Conservation (phyloP, 2,888 invertebrate genomes). For the Cephus nigrinus region DNA sequence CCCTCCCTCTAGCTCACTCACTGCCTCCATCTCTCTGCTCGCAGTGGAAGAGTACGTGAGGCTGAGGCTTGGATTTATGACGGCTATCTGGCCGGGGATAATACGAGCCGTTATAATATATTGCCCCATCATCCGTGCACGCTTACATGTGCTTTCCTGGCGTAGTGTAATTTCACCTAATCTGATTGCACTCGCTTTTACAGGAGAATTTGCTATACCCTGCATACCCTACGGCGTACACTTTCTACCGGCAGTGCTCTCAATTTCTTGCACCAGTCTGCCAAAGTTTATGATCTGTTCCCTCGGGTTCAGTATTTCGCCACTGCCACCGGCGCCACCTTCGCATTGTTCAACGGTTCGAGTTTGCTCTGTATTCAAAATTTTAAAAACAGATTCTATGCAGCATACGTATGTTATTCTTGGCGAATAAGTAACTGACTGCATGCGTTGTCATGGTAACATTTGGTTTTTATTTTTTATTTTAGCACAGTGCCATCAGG, state of each 20-base stretch:
- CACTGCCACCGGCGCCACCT: neutral
- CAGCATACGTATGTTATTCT: neutral
- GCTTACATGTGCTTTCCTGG: slow-evolving; percentile 11
- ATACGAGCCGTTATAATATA: slow-evolving; percentile 16
- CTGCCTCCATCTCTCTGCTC: neutral
- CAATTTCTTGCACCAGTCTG: neutral
- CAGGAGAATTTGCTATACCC: neutral
- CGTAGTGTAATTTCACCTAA: slow-evolving; percentile 11
- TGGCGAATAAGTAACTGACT: neutral
- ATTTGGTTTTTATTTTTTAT: neutral
- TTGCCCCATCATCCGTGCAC: slow-evolving; percentile 6
- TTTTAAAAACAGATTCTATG: neutral
- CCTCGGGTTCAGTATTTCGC: neutral
- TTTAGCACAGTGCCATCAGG: no score
- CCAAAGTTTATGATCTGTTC: neutral
- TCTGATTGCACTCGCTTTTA: neutral
- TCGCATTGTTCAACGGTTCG: neutral
- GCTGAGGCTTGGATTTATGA: slow-evolving; percentile 15
- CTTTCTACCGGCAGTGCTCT: neutral
- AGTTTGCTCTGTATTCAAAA: neutral
- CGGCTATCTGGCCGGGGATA: slow-evolving; percentile 15
- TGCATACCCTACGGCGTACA: neutral
- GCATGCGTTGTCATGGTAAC: neutral
- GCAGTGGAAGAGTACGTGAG: neutral
- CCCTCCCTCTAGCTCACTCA: neutral